phyloP scores from a whole-genome alignment of 2,113 vertebrate genomes.

The Gobiocypris rarus region DNA sequence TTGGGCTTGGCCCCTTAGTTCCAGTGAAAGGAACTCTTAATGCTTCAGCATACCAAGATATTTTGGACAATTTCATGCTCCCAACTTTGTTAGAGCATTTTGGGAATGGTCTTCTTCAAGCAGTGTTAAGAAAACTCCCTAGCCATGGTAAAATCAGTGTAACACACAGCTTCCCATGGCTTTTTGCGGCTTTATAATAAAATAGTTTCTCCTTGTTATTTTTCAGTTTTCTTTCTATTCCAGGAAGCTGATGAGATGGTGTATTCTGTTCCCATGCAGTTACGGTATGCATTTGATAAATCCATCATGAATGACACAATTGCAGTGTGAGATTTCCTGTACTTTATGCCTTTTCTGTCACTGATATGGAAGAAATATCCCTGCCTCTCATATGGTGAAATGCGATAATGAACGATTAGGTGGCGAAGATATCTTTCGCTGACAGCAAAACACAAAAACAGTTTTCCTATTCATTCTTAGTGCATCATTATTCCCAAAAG shows the following conservation, averaged over 20 bases:
- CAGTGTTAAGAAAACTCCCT: too few relatives aligned
- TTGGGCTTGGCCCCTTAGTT: too few relatives aligned
- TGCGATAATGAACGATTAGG: background rate
- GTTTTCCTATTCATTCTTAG: background rate
- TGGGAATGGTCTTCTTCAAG: too few relatives aligned
- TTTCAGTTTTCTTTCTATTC: background rate
- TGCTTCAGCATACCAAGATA: too few relatives aligned
- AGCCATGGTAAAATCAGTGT: background rate
- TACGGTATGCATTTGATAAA: background rate
- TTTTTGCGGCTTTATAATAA: background rate
- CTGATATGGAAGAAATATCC: constrained; percentile 14
- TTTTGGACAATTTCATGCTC: too few relatives aligned
- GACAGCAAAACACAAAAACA: background rate
- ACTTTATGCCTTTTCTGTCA: background rate
- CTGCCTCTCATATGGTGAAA: background rate
- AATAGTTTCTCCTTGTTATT: background rate
- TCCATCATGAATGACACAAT: background rate
- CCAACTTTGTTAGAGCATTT: too few relatives aligned
- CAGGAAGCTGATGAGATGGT: background rate
- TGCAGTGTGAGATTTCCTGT: background rate
- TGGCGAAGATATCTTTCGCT: background rate
- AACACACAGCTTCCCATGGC: background rate
- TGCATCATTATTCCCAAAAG: background rate
- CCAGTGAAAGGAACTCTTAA: too few relatives aligned
- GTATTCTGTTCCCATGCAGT: background rate